phyloP scores from a whole-genome alignment of 2,113 vertebrate species.

The Actinemys pallida region DNA sequence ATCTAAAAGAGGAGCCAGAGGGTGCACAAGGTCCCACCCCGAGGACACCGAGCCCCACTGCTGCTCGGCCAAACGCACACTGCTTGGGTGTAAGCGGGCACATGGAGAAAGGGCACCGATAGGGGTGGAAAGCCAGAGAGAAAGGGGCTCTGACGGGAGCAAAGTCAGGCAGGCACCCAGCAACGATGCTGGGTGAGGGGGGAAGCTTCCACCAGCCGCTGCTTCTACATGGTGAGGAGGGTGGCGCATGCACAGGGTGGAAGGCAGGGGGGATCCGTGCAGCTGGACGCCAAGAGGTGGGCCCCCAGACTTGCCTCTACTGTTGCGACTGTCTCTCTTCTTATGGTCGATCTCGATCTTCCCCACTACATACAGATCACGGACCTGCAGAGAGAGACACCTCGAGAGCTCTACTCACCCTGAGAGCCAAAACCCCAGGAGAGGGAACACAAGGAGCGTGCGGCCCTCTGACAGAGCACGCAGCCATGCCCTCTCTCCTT shows the following conservation, averaged over 20 bases:
- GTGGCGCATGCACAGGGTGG: too few relatives aligned
- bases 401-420: too few relatives aligned
- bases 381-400: constrained; percentile 67
- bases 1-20: neutral
- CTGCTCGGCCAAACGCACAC: neutral
- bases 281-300: neutral
- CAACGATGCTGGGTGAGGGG: neutral
- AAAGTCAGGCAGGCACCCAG: neutral
- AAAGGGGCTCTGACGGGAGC: neutral
- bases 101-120: neutral
- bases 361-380: constrained; percentile 82
- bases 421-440: neutral
- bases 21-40: too few relatives aligned
- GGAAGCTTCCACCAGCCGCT: accelerated
- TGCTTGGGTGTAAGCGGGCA: neutral
- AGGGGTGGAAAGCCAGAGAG: neutral
- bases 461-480: neutral
- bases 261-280: neutral
- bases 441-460: neutral
- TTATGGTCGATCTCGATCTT: constrained; percentile 61
- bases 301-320: constrained; percentile 11
- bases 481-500: neutral
- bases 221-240: neutral
- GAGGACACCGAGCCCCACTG: neutral
- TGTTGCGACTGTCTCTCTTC: constrained; percentile 49